phyloP scores from a whole-genome alignment of 2,888 invertebrate species.

The Nomada lathburiana region DNA sequence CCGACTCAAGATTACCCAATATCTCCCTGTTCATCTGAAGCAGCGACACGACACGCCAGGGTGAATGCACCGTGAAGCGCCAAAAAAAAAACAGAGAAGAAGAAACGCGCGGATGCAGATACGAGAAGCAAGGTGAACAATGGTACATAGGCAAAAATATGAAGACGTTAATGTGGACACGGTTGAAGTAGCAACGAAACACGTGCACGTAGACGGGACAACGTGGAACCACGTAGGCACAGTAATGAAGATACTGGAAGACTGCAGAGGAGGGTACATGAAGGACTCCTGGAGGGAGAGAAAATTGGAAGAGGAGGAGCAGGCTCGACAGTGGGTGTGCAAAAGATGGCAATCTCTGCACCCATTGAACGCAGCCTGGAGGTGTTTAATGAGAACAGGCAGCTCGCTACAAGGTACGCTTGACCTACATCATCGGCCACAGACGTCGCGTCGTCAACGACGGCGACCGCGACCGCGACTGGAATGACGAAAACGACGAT shows the following conservation, averaged over 20 bases:
- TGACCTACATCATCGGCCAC: constrained; percentile 61
- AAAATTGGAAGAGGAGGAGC: constrained; percentile 49
- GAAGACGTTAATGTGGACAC: constrained; percentile 29
- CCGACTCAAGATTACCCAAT: not conserved
- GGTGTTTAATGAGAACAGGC: constrained; percentile 74
- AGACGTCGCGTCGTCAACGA: constrained; percentile 40
- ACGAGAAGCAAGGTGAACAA: constrained; percentile 32
- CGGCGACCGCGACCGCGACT: constrained; percentile 25
- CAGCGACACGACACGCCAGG: not conserved
- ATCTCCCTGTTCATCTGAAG: not conserved
- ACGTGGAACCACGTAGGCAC: constrained; percentile 24
- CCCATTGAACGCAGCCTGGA: constrained; percentile 74
- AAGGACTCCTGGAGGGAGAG: constrained; percentile 50
- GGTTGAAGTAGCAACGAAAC: constrained; percentile 29
- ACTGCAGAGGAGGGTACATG: constrained; percentile 38
- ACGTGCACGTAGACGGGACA: constrained; percentile 29
- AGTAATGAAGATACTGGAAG: constrained; percentile 62
- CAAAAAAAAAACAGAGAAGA: not conserved
- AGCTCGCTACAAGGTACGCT: constrained; percentile 57
- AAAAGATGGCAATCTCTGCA: constrained; percentile 73
- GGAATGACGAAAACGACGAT: constrained; percentile 32
- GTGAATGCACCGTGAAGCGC: constrained; percentile 49
- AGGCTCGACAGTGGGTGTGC: constrained; percentile 57
- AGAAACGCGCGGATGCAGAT: not conserved
- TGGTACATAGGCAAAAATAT: constrained; percentile 35